Percentiles rank a stretch among this genome's conserved stretches.
Evolutionary conservation across 2,888 invertebrate species (phyloP).

Genomic region (Rhagium mordax): DNA sequence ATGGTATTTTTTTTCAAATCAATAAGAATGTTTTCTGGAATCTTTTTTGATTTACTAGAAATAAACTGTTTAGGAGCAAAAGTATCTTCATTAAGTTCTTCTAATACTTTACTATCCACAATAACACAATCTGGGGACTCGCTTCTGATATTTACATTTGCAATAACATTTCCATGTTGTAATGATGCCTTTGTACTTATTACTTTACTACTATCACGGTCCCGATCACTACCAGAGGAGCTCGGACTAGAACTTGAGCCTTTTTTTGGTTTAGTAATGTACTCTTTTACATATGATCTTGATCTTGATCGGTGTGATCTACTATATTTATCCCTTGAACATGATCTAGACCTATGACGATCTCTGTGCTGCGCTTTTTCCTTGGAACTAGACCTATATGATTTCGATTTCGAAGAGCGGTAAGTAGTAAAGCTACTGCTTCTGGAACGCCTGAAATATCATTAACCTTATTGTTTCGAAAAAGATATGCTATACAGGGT

Average conservation of each 20-base stretch:
- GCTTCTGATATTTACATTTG: constrained; percentile 18
- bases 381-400: constrained; percentile 56
- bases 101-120: constrained; percentile 75
- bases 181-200: constrained; percentile 29
- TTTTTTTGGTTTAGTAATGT: constrained; percentile 59
- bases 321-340: constrained; percentile 54
- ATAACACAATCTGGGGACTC: constrained; percentile 64
- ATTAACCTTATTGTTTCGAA: constrained; percentile 24
- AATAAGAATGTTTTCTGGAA: constrained; percentile 80
- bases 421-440: constrained; percentile 56
- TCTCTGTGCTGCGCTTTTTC: constrained; percentile 53
- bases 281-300: constrained; percentile 66
- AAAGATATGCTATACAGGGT: too few relatives aligned
- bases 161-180: constrained; percentile 21
- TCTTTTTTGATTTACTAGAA: constrained; percentile 74
- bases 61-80: constrained; percentile 76
- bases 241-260: constrained; percentile 53
- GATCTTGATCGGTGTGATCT: constrained; percentile 64
- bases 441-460: constrained; percentile 57
- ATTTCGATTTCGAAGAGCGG: constrained; percentile 58
- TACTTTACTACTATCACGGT: constrained; percentile 26
- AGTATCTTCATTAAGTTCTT: constrained; percentile 80
- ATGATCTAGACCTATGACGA: constrained; percentile 44
- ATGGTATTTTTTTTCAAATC: constrained; percentile 82
- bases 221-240: constrained; percentile 46